phyloP scores from a whole-genome alignment of 2,113 vertebrate genomes.

The Boleophthalmus pectinirostris region DNA sequence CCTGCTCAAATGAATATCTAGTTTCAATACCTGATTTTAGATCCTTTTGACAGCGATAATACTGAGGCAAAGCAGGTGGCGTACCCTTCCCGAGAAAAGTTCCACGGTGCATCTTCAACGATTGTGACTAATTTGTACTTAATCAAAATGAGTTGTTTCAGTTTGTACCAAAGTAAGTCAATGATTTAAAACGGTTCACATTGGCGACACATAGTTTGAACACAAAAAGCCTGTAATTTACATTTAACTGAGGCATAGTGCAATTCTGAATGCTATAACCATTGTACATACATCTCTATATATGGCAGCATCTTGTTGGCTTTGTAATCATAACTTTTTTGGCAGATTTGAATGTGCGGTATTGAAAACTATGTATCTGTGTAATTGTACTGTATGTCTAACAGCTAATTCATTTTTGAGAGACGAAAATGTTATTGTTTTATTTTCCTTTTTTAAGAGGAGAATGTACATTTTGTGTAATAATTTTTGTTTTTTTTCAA shows the following conservation, averaged over 20 bases:
- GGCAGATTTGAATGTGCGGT: slow-evolving; percentile 94
- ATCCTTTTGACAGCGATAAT: too few species aligned
- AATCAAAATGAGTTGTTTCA: slow-evolving; percentile 14
- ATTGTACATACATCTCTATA: slow-evolving; percentile 88
- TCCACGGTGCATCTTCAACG: too few species aligned
- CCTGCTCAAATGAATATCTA: too few species aligned
- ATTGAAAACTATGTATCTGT: slow-evolving; percentile 93
- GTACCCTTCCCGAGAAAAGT: too few species aligned
- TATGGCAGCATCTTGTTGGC: slow-evolving; percentile 88
- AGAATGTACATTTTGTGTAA: slow-evolving; percentile 83
- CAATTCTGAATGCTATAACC: slow-evolving; percentile 92
- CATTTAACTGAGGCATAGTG: slow-evolving; percentile 86
- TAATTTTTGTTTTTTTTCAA: slow-evolving; percentile 65
- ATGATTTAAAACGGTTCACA: slow-evolving; percentile 41
- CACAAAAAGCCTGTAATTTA: slow-evolving; percentile 84
- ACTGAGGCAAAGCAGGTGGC: slow-evolving; percentile 39
- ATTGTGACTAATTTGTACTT: too few species aligned
- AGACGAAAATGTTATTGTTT: slow-evolving; percentile 83
- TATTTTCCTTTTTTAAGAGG: slow-evolving; percentile 80
- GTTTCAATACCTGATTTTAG: too few species aligned
- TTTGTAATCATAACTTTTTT: slow-evolving; percentile 91
- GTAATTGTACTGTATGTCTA: slow-evolving; percentile 94
- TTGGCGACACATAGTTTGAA: slow-evolving; percentile 60
- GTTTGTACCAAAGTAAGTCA: slow-evolving; percentile 77
- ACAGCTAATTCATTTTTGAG: slow-evolving; percentile 87